A percentile compares a stretch with the other conserved stretches of the same genome.
phyloP scores from a whole-genome alignment of 1,140 invertebrate species.

The Stenopsyche tienmushanensis region DNA sequence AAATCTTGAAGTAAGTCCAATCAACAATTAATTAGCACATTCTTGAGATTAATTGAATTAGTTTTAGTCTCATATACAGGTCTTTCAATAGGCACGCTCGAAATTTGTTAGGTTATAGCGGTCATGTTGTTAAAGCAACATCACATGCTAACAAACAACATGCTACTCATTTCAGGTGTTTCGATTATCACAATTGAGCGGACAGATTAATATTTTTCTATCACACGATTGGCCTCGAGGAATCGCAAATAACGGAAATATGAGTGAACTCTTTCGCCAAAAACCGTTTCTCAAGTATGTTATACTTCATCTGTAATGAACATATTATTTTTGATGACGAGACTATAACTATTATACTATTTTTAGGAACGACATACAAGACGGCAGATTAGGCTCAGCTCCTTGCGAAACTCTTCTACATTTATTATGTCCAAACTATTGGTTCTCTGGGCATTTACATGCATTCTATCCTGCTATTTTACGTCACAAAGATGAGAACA shows the following conservation, averaged over 20 bases:
- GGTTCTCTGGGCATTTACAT: conserved; percentile 98
- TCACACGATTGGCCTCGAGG: conserved; percentile 97
- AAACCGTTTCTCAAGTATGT: conserved; percentile 82
- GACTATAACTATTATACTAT: too few relatives aligned
- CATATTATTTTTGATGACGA: too few relatives aligned
- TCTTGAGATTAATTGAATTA: not conserved
- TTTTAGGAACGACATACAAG: conserved; percentile 77
- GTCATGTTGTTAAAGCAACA: too few relatives aligned
- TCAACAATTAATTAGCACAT: not conserved
- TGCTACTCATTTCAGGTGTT: conserved; percentile 48
- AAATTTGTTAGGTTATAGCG: too few relatives aligned
- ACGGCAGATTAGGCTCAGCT: conserved; percentile 79
- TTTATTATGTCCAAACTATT: conserved; percentile 80
- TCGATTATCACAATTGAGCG: conserved; percentile 64
- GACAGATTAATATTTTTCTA: conserved; percentile 83
- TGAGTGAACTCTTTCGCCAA: conserved; percentile 68
- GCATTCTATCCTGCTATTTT: conserved; percentile 92
- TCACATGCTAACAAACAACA: not conserved
- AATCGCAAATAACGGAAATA: conserved; percentile 85
- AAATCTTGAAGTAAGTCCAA: conserved; percentile 86
- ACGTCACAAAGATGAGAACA: conserved; percentile 60
- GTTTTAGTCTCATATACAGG: not conserved
- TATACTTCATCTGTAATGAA: too few relatives aligned
- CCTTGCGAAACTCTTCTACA: conserved; percentile 79
- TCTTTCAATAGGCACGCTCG: too few relatives aligned